phyloP scores from a whole-genome alignment of 2,113 vertebrate species.

The Vanacampus margaritifer region DNA sequence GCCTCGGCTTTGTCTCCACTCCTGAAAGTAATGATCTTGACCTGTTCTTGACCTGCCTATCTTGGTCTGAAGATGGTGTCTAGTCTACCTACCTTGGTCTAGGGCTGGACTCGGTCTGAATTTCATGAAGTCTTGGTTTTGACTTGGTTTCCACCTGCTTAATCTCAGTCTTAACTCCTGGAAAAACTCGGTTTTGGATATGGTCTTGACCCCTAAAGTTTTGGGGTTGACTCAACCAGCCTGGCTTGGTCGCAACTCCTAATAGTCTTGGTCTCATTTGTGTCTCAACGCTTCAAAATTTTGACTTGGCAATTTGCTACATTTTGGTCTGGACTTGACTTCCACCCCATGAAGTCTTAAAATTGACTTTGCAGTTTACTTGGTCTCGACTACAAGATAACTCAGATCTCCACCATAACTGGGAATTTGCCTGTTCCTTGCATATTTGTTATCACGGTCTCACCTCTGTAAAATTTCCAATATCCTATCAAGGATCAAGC shows the following conservation, averaged over 20 bases:
- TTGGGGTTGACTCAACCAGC: not conserved
- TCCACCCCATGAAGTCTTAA: not conserved
- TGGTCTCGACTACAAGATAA: not conserved
- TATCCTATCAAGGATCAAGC: conserved; percentile 4
- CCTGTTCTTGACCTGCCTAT: not conserved
- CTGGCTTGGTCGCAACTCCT: not conserved
- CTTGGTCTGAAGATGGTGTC: not conserved
- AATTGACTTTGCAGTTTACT: too few relatives aligned
- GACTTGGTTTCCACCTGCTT: not conserved
- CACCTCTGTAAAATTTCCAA: not conserved
- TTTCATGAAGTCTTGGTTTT: not conserved
- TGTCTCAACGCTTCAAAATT: too few relatives aligned
- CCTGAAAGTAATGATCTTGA: not conserved
- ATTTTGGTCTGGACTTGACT: not conserved
- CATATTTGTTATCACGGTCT: not conserved
- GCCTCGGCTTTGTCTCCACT: not conserved
- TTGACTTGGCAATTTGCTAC: not conserved
- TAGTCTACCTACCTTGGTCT: too few relatives aligned
- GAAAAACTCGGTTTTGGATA: not conserved
- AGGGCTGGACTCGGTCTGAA: too few relatives aligned
- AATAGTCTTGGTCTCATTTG: too few relatives aligned
- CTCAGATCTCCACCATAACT: not conserved
- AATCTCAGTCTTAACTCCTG: too few relatives aligned
- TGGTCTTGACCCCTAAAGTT: not conserved
- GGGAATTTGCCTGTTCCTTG: not conserved